These are phyloP conservation scores for Mixornis gularis DNA, from an alignment of 2,113 vertebrate species.

Conservation along the genomic window DNA sequence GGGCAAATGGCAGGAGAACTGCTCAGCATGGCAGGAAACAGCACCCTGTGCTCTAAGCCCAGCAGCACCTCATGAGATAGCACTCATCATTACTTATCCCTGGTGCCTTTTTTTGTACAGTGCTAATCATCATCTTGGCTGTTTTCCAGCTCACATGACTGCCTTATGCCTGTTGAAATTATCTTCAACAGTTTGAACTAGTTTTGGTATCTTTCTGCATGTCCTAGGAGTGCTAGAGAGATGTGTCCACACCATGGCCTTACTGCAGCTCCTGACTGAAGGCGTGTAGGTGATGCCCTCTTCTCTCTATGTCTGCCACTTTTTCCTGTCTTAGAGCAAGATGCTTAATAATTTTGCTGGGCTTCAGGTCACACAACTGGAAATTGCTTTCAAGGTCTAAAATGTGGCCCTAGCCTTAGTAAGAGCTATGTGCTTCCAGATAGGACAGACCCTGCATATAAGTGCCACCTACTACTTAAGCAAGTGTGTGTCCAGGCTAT, in stretches of 20 bases:
- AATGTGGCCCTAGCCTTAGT: not conserved
- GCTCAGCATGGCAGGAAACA: rapidly evolving
- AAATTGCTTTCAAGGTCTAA: not conserved
- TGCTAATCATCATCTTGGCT: not conserved
- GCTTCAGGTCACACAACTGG: not conserved
- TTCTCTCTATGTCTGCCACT: not conserved
- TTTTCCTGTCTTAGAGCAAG: not conserved
- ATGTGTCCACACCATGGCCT: rapidly evolving
- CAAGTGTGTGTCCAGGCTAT: not conserved
- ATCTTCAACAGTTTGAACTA: not conserved
- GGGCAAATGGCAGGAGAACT: not conserved
- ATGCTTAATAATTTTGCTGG: not conserved
- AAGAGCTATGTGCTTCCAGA: not conserved
- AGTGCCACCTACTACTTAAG: not conserved
- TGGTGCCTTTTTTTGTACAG: not conserved
- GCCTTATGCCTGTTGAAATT: not conserved
- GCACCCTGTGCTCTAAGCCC: not conserved
- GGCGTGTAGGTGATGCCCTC: not conserved
- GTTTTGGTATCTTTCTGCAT: not conserved
- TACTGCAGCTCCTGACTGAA: not conserved
- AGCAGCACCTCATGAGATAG: not conserved
- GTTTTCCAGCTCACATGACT: not conserved
- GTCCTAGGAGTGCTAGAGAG: not conserved
- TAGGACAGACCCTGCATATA: not conserved
- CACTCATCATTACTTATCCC: not conserved